Percentiles rank a stretch among this genome's conserved stretches.
These are phyloP conservation scores for Xestia xanthographa DNA, from an alignment of 2,888 invertebrate species.

Conservation along the genomic window DNA sequence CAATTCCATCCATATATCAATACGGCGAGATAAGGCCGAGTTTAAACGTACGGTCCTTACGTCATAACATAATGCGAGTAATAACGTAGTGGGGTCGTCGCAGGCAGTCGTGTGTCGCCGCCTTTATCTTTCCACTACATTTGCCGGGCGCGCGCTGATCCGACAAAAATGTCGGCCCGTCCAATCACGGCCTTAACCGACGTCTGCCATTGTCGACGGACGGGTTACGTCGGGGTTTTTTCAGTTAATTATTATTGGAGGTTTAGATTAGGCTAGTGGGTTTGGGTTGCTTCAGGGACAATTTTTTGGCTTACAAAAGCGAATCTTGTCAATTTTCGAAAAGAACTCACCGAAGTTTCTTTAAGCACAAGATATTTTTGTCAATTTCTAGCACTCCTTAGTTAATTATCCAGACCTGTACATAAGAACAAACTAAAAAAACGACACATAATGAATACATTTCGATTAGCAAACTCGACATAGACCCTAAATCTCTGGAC, in stretches of 20 bases:
- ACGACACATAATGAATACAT: neutral
- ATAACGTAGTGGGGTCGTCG: slow-evolving; percentile 63
- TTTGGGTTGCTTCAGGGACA: slow-evolving; percentile 1
- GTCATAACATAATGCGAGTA: slow-evolving; percentile 63
- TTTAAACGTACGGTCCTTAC: slow-evolving; percentile 62
- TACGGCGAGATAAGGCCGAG: slow-evolving; percentile 61
- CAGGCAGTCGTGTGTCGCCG: slow-evolving; percentile 65
- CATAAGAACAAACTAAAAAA: neutral
- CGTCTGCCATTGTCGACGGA: slow-evolving; percentile 62
- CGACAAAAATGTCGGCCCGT: slow-evolving; percentile 67
- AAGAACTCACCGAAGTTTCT: neutral
- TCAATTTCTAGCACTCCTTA: neutral
- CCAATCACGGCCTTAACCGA: slow-evolving; percentile 64
- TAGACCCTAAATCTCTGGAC: neutral
- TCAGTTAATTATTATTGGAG: slow-evolving; percentile 63
- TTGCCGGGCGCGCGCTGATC: slow-evolving; percentile 68
- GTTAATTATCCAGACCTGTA: neutral
- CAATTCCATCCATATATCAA: slow-evolving; percentile 60
- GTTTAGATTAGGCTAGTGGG: slow-evolving; percentile 42
- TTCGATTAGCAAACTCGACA: neutral
- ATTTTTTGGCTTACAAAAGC: slow-evolving; percentile 27
- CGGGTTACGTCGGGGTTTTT: slow-evolving; percentile 52
- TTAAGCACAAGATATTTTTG: neutral
- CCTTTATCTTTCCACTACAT: slow-evolving; percentile 73
- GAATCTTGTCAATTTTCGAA: slow-evolving; percentile 13